phyloP scores from a whole-genome alignment of 2,113 vertebrate species.

The Pachycephala philippinensis region DNA sequence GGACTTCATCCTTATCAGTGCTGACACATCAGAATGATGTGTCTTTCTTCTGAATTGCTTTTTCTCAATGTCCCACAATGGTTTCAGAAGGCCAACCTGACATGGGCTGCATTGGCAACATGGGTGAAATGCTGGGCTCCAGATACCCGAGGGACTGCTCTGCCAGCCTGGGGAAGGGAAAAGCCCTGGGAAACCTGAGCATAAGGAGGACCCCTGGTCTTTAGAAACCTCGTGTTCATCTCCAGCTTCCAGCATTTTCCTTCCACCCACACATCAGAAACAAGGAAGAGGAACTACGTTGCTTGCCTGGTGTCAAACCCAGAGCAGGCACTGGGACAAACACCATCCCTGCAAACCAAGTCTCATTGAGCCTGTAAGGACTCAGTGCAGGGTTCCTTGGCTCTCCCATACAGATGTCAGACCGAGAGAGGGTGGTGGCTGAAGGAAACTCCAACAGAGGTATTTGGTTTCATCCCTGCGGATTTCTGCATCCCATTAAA shows the following conservation, averaged over 20 bases:
- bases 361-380: fast-evolving
- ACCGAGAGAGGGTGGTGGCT: neutral
- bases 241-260: neutral
- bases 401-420: neutral
- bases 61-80: neutral
- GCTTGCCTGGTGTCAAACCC: neutral
- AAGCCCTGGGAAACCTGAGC: neutral
- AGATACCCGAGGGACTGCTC: neutral
- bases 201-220: neutral
- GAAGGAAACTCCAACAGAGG: neutral
- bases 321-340: neutral
- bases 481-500: neutral
- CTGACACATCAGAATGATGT: fast-evolving
- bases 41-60: neutral
- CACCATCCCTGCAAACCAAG: neutral
- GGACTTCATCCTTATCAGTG: neutral
- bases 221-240: neutral
- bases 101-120: neutral
- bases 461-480: neutral
- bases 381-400: neutral
- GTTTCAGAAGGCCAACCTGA: neutral
- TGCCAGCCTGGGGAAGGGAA: neutral
- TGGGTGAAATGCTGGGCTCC: neutral
- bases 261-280: neutral
- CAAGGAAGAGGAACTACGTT: neutral